These are phyloP conservation scores for Polypedilum pembai DNA, from an alignment of 1,140 invertebrate species.

Conservation along the genomic window DNA sequence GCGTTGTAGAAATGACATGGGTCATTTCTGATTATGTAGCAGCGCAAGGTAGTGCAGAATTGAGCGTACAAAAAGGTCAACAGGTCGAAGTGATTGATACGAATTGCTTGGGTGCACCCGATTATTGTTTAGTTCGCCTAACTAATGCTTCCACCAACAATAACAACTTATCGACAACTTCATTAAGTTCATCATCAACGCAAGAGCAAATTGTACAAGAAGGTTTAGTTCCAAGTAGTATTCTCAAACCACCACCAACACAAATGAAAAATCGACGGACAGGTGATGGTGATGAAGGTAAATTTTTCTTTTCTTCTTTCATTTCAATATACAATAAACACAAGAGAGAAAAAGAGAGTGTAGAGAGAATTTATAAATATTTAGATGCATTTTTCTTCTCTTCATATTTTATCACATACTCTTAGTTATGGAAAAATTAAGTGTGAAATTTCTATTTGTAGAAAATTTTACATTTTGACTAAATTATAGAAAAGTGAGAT, in stretches of 20 bases:
- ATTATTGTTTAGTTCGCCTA: constrained; percentile 57
- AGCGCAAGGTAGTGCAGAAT: constrained; percentile 57
- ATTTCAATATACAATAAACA: too few species aligned
- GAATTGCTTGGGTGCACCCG: constrained; percentile 47
- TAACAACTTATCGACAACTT: constrained; percentile 23
- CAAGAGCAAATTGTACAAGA: constrained; percentile 57
- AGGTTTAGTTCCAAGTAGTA: constrained; percentile 72
- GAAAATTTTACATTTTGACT: too few species aligned
- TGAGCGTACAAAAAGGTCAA: constrained; percentile 76
- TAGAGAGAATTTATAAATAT: too few species aligned
- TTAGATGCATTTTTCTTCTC: too few species aligned
- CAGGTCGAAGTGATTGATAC: constrained; percentile 86
- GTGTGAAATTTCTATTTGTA: too few species aligned
- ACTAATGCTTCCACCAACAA: constrained; percentile 37
- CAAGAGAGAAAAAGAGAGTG: too few species aligned
- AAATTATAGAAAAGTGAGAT: too few species aligned
- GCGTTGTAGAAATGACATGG: constrained; percentile 75
- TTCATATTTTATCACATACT: too few species aligned
- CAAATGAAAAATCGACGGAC: constrained; percentile 35
- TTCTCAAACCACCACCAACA: constrained; percentile 70
- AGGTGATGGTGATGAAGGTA: constrained; percentile 30
- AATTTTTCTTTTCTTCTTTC: neutral
- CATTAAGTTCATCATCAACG: constrained; percentile 42
- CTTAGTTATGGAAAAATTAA: too few species aligned
- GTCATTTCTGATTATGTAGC: constrained; percentile 75